Evolutionary conservation across 2,797 vertebrate species (phyloP), one percentile per base, ranked within the genome.

Genomic region (Pipistrellus pygmaeus): DNA sequence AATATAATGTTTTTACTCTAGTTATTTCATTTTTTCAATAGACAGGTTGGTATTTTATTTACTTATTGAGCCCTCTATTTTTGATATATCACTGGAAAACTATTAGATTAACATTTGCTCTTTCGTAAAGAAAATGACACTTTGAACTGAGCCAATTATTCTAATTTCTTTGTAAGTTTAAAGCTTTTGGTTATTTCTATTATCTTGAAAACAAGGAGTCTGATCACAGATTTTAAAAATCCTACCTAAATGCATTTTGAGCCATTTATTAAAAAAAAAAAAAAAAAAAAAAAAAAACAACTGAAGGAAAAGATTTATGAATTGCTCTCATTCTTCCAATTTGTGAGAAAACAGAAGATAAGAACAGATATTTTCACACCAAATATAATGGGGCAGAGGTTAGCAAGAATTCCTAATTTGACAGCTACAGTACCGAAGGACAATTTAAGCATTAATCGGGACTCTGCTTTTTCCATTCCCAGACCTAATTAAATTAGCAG

Each of bases 201-300:
- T 41, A 85, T 6, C 23, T n/a, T 68, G 46, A 32, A 91, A 75
- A 85, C 9, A n/a, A 83, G 38, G 48, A 35, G 25, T 57, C 38
- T 41, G 17, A 17, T 6, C 30, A 15, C 0, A 78, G 38, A 88
- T 84, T 84, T 87, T 27, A 14, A 18, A 82, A 68, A 76, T 66
- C 3, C 6, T 44, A 92, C 9, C 7, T 78, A 66, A 75, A 73
- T 84, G 20, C 1, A 53, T n/a, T 57, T 66, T 66, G 55, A 80
- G 20, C 57, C 11, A 68, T 27, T 86, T 66, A 73, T 68, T 73
- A 83, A 23, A 51, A 86, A 92, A 8, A 69, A 48, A 88, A 90
- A n/a, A n/a, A 83, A 23, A 51, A 86, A 92, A 8, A 69, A 48
- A 88, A 90, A n/a, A n/a, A n/a, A 88, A 90, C 60, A 91, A 84